These are phyloP conservation scores for Aegotheles bennettii DNA, from an alignment of 2,113 vertebrate species.

Conservation along the genomic window DNA sequence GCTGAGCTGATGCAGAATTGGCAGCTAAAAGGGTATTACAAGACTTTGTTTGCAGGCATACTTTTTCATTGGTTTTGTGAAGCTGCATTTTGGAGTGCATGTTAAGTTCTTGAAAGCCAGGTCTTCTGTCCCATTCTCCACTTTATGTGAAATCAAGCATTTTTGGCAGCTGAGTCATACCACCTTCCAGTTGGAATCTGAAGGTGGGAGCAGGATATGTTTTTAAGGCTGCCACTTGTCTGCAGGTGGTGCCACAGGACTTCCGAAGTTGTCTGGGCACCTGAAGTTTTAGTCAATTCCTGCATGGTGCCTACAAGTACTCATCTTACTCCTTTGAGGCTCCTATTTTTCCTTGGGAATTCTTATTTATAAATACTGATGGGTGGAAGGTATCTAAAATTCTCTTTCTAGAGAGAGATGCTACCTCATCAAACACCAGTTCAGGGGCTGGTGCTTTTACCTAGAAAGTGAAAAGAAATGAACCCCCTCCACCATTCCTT, in stretches of 20 bases:
- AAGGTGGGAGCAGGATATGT: background rate
- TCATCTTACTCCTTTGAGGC: background rate
- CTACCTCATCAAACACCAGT: background rate
- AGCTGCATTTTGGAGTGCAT: background rate
- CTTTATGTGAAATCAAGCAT: background rate
- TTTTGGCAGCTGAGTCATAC: background rate
- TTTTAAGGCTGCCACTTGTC: background rate
- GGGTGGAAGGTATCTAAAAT: background rate
- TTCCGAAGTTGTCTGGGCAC: background rate
- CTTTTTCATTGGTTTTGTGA: background rate
- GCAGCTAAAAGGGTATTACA: background rate
- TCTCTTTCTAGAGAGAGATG: background rate
- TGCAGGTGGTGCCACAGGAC: background rate
- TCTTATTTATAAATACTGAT: background rate
- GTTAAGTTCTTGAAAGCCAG: background rate
- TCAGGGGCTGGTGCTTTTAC: background rate
- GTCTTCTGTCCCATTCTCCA: background rate
- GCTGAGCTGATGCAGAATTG: background rate
- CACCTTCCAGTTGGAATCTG: background rate
- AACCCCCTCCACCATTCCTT: background rate
- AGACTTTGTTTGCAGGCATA: background rate
- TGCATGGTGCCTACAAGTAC: background rate
- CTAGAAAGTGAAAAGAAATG: background rate
- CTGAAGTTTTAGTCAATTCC: background rate
- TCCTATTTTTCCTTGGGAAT: background rate